These are phyloP conservation scores for Myotis pilosus DNA, from an alignment of 2,797 vertebrate species.

Conservation along the genomic window DNA sequence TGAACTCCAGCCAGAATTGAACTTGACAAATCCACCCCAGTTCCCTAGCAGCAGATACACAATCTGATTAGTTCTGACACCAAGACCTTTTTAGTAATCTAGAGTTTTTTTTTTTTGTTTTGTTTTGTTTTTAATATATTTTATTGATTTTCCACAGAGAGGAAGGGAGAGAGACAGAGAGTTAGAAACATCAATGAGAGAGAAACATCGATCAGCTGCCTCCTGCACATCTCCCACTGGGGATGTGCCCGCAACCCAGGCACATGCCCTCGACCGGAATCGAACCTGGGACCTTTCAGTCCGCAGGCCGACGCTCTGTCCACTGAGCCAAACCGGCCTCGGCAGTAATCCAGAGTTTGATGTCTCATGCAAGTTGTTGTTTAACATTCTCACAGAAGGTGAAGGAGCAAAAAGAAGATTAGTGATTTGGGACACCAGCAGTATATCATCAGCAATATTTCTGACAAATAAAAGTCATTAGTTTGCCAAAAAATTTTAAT, in stretches of 20 bases:
- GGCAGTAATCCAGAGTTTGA: conserved; percentile 18
- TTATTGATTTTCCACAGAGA: no score
- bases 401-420: conserved; percentile 76
- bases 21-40: background rate
- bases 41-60: conserved; percentile 13
- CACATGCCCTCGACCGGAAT: no score
- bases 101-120: no score
- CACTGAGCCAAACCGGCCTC: no score
- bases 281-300: no score
- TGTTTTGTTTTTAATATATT: no score
- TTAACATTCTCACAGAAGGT: conserved; percentile 74
- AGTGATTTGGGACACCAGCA: conserved; percentile 74
- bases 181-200: no score
- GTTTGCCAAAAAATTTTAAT: conserved; percentile 81
- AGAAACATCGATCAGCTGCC: no score
- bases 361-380: conserved; percentile 60
- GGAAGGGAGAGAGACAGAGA: no score
- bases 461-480: conserved; percentile 84
- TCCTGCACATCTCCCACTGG: no score
- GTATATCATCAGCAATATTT: conserved; percentile 80
- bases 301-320: no score
- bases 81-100: conserved; percentile 45
- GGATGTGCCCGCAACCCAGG: no score
- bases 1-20: conserved; percentile 27
- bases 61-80: conserved; percentile 44